phyloP scores from a whole-genome alignment of 2,113 vertebrate species.

The Actinemys pallida region DNA sequence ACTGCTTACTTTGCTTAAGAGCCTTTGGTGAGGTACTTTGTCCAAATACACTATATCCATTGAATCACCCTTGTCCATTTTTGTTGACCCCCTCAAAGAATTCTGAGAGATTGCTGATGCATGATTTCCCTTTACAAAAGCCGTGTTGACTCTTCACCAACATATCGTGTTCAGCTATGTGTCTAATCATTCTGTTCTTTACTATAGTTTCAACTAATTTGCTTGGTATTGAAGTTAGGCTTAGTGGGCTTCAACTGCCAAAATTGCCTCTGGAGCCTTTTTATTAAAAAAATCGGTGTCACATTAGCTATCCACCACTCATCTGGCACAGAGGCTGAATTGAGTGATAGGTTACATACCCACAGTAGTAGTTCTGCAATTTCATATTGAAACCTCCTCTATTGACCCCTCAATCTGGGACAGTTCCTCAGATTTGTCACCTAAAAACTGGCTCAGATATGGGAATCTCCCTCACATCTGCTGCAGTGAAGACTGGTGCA shows the following conservation, averaged over 20 bases:
- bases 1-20: not conserved
- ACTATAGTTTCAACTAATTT: not conserved
- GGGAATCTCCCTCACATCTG: not conserved
- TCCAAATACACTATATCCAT: not conserved
- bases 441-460: not conserved
- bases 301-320: no score
- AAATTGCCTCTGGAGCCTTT: not conserved
- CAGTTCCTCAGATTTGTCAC: not conserved
- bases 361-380: not conserved
- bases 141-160: not conserved
- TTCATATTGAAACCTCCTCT: not conserved
- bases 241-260: not conserved
- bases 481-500: not conserved
- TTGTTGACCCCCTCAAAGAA: not conserved
- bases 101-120: not conserved
- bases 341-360: not conserved
- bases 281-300: no score
- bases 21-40: not conserved
- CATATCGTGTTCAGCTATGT: not conserved
- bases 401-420: not conserved
- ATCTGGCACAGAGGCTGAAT: not conserved
- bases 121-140: not conserved
- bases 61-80: not conserved
- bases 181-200: not conserved
- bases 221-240: not conserved